Evolutionary conservation across 2,113 vertebrate genomes (phyloP).

Genomic region (Silurus glanis): DNA sequence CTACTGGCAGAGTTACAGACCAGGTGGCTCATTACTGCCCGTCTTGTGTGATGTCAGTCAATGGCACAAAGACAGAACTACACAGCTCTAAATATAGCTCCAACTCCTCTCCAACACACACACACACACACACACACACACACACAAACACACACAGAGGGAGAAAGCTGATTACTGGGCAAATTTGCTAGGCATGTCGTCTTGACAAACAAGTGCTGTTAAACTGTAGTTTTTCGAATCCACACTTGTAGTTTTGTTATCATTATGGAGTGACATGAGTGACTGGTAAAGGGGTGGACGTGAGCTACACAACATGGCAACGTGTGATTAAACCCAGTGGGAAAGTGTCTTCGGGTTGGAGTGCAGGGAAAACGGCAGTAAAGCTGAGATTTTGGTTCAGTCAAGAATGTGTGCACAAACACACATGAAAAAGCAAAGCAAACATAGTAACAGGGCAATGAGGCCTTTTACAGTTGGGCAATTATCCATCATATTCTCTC

Average conservation of each 20-base stretch:
- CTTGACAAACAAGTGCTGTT: constrained; percentile 60
- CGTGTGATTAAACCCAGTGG: constrained; percentile 46
- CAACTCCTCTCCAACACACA: constrained; percentile 23
- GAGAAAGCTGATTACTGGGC: constrained; percentile 50
- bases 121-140: constrained; percentile 1
- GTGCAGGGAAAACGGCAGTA: constrained; percentile 23
- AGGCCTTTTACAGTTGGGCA: not conserved
- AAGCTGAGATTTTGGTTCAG: constrained; percentile 11
- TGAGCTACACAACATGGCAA: constrained; percentile 49
- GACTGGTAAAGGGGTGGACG: constrained; percentile 16
- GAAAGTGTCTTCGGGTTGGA: constrained; percentile 42
- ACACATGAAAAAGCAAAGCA: constrained; percentile 5
- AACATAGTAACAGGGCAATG: not conserved
- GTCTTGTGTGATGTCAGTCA: constrained; percentile 54
- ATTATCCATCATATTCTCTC: not conserved
- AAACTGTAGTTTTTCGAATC: constrained; percentile 56
- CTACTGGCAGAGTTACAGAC: constrained; percentile 30
- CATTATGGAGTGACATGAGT: constrained; percentile 57
- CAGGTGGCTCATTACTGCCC: constrained; percentile 58
- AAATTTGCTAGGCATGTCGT: constrained; percentile 47
- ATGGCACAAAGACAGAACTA: constrained; percentile 48
- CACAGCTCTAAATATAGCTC: constrained; percentile 49
- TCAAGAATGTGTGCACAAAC: not conserved
- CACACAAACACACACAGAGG: constrained; percentile 17
- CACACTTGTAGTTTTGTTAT: constrained; percentile 52